phyloP scores from a whole-genome alignment of 2,888 invertebrate genomes.

The Temnothorax rugatulus region DNA sequence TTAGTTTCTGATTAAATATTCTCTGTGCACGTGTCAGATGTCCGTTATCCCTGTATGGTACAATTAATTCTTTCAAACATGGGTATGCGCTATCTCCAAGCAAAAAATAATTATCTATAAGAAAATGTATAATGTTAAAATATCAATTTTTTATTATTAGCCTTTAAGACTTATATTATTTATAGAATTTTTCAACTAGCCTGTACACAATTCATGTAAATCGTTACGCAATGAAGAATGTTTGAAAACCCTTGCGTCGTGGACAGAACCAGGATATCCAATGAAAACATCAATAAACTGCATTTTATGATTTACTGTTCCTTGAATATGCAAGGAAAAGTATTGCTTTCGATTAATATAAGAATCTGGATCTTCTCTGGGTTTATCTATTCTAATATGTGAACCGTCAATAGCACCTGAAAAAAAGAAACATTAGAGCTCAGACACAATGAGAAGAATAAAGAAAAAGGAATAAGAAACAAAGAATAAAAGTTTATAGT shows the following conservation, averaged over 20 bases:
- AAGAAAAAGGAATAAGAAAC: not conserved
- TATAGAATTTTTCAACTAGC: not conserved
- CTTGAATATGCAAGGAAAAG: conserved; percentile 6
- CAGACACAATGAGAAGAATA: too few relatives aligned
- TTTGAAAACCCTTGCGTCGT: conserved; percentile 66
- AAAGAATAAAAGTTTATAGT: too few relatives aligned
- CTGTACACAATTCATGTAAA: not conserved
- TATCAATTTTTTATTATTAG: not conserved
- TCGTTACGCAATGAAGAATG: not conserved
- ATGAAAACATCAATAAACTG: not conserved
- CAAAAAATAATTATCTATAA: not conserved
- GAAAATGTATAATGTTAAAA: not conserved
- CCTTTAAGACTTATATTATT: not conserved
- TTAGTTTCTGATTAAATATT: conserved; percentile 57
- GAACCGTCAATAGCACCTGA: not conserved
- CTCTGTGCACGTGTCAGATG: conserved; percentile 52
- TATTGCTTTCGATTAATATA: conserved; percentile 9
- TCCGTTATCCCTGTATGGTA: conserved; percentile 29
- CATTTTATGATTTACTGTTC: not conserved
- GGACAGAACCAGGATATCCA: conserved; percentile 66
- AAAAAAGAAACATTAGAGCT: not conserved
- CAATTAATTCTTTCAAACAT: conserved; percentile 2
- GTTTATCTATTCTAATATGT: not conserved
- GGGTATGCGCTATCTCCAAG: conserved; percentile 14
- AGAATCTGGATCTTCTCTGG: not conserved